Evolutionary conservation across 53 echinoderm and acorn worm genomes (phyloP), one percentile per base, ranked within the genome.

Genomic region (Henricia sp.): DNA sequence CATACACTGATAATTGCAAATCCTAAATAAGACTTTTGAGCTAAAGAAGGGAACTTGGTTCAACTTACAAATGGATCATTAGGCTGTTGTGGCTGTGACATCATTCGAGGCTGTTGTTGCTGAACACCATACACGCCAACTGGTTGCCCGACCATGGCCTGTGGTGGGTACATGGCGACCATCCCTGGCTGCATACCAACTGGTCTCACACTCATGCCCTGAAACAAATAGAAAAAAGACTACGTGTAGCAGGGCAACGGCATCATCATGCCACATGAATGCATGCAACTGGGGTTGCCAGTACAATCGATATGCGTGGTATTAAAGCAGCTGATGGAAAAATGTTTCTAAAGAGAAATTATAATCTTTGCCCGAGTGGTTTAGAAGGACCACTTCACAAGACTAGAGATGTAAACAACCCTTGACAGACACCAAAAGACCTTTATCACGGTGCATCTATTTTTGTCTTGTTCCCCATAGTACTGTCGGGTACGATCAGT

Each of bases 181-280:
- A 70, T 46, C 27, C 46, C 70, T 3, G 42, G 70, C 70, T 70
- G 70, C 42, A 44, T 2, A 27, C 46, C 70, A 9, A 46, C 46
- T 19, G 70, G 70, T 44, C 70, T 70, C 26, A 17, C 46, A 13
- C 46, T 46, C 70, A 70, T 70, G 28, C 70, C 70, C 70, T 70
- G 42, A n/a, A 39, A 38, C 57, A 56, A 56, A 56, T 2, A 21
- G 25, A 56, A 56, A 56, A n/a, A 56, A 19, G 1, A 0, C 0
- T 10, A 1, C n/a, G 27, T 19, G 17, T 3, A 56, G 10, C 23
- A 56, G 27, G 9, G 27, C 23, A 56, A 56, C 2, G 1, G 21
- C 44, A 44, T 13, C 44, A 44, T 9, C 44, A 44, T 44, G 6
- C 44, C 44, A 44, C 13, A 44, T n/a, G n/a, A n/a, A n/a, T n/a